These are phyloP conservation scores for Lasioglossum morio DNA, from an alignment of 2,888 invertebrate genomes.

Conservation along the genomic window DNA sequence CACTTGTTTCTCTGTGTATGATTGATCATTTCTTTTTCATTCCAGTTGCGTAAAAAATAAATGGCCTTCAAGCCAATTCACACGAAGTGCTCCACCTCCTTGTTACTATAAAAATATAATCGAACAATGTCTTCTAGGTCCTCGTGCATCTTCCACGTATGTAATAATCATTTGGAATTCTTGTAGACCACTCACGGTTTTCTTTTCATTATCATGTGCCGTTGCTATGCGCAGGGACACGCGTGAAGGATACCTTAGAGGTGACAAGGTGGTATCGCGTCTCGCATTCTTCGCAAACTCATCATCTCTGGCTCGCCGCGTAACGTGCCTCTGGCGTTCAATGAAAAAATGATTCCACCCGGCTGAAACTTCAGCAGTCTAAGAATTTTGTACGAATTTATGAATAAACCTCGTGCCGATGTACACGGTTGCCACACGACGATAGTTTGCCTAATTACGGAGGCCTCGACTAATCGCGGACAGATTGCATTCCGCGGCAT, in stretches of 20 bases:
- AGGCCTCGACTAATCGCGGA: slow-evolving; percentile 57
- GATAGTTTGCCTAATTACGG: slow-evolving; percentile 64
- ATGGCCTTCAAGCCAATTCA: not conserved
- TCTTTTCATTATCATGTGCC: slow-evolving; percentile 12
- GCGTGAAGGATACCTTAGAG: slow-evolving; percentile 39
- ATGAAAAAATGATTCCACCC: slow-evolving; percentile 26
- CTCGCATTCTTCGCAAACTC: slow-evolving; percentile 37
- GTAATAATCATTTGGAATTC: not conserved
- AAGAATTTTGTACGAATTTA: not conserved
- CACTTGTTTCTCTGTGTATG: not conserved
- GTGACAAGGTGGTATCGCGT: slow-evolving; percentile 33
- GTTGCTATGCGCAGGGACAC: slow-evolving; percentile 49
- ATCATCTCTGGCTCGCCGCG: slow-evolving; percentile 4
- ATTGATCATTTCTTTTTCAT: not conserved
- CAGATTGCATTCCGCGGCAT: slow-evolving; percentile 59
- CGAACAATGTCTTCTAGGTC: not conserved
- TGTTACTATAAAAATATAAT: no score
- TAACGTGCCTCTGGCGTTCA: not conserved
- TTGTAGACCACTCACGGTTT: not conserved
- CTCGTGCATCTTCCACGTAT: not conserved
- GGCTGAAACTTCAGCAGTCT: not conserved
- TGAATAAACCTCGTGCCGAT: slow-evolving; percentile 1
- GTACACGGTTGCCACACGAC: slow-evolving; percentile 36
- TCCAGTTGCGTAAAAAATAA: not conserved
- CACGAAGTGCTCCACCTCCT: no score